Percentiles rank a stretch among this genome's conserved stretches.
phyloP scores from a whole-genome alignment of 1,140 invertebrate species.

The Drosophila rhopaloa region DNA sequence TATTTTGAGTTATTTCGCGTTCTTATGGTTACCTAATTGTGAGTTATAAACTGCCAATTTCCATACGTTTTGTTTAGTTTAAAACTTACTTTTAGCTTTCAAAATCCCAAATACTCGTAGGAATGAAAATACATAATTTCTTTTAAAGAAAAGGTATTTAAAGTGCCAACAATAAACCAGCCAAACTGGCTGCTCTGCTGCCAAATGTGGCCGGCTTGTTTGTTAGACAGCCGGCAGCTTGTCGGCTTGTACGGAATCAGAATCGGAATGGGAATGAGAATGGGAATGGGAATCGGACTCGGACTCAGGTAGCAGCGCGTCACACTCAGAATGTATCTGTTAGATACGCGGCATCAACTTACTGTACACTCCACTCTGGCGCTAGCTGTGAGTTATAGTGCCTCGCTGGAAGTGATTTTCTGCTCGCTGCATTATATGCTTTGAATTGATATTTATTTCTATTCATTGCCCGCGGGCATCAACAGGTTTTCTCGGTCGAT shows the following conservation, averaged over 20 bases:
- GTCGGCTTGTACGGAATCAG: constrained; percentile 12
- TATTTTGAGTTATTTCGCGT: no score
- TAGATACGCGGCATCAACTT: constrained; percentile 63
- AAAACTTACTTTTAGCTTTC: no score
- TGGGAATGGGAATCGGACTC: constrained; percentile 4
- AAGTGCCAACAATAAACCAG: background rate
- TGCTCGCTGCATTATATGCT: constrained; percentile 22
- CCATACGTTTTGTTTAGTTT: no score
- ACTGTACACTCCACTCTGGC: constrained; percentile 48
- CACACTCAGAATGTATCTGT: constrained; percentile 73
- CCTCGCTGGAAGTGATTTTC: constrained; percentile 7
- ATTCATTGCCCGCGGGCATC: constrained; percentile 27
- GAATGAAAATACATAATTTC: no score
- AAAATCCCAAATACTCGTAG: no score
- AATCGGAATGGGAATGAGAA: constrained; percentile 34
- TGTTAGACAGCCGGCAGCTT: constrained; percentile 31
- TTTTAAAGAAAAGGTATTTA: background rate
- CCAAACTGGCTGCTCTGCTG: constrained; percentile 18
- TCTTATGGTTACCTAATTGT: no score
- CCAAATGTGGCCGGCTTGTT: constrained; percentile 9
- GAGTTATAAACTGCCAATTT: no score
- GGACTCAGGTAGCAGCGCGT: constrained; percentile 64
- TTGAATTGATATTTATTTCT: constrained; percentile 37
- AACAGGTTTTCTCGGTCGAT: constrained; percentile 46
- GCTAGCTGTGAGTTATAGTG: constrained; percentile 46